Evolutionary conservation across 2,888 invertebrate species (phyloP).

Genomic region (Xestia rhomboidea): DNA sequence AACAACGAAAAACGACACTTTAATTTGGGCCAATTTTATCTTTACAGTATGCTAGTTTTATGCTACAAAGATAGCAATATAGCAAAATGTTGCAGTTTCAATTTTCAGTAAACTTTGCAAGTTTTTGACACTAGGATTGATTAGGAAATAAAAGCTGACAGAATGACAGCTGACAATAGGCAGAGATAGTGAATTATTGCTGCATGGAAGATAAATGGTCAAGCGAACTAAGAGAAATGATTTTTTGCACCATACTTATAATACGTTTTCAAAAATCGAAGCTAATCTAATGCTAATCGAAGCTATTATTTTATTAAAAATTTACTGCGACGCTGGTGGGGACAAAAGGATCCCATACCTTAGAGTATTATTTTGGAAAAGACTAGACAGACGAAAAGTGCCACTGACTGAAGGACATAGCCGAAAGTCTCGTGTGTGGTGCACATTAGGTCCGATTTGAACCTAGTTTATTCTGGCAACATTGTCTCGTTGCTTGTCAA

Average conservation of each 20-base stretch:
- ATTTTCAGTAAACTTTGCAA: slow-evolving; percentile 21
- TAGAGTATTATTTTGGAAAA: neutral
- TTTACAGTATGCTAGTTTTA: slow-evolving; percentile 13
- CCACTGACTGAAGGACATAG: neutral
- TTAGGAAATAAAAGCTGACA: too few species aligned
- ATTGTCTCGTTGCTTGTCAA: slow-evolving; percentile 14
- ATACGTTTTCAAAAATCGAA: too few species aligned
- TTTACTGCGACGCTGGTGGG: too few species aligned
- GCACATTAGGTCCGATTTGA: neutral
- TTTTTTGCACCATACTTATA: too few species aligned
- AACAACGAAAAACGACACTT: neutral
- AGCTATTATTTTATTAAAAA: too few species aligned
- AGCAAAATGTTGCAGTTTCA: slow-evolving; percentile 21
- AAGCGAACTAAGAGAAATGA: too few species aligned
- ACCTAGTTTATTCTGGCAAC: slow-evolving; percentile 7
- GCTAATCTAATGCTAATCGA: too few species aligned
- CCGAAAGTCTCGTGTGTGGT: neutral
- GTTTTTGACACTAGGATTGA: too few species aligned
- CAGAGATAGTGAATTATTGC: too few species aligned
- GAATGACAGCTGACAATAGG: too few species aligned
- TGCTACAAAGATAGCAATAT: slow-evolving; percentile 20
- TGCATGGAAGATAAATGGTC: too few species aligned
- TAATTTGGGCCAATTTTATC: slow-evolving; percentile 12
- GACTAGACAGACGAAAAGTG: neutral
- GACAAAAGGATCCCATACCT: too few species aligned